phyloP scores from a whole-genome alignment of 2,797 vertebrate species.

The Apogon talboti region DNA sequence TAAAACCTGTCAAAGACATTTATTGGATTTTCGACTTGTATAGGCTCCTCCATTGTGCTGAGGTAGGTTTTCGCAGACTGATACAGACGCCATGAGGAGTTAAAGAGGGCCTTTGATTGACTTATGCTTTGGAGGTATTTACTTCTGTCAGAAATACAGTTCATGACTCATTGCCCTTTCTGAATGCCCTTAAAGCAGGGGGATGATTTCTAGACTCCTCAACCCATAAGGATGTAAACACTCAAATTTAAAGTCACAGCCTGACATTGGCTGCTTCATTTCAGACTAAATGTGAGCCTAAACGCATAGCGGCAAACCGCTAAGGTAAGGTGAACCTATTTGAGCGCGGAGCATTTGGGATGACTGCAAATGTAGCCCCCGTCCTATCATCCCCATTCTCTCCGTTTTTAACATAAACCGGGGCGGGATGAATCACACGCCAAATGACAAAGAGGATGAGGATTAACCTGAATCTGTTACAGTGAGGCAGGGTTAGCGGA shows the following conservation, averaged over 20 bases:
- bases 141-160: too few species aligned
- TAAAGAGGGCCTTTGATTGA: too few species aligned
- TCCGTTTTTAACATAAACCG: slow-evolving; percentile 33
- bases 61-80: too few species aligned
- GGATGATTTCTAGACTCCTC: neutral
- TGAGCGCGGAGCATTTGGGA: slow-evolving; percentile 9
- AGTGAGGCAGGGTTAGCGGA: slow-evolving; percentile 34
- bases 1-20: too few species aligned
- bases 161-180: too few species aligned
- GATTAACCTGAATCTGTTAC: slow-evolving; percentile 66
- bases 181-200: too few species aligned
- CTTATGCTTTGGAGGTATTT: too few species aligned
- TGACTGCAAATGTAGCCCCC: slow-evolving; percentile 1
- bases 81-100: too few species aligned
- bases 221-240: neutral
- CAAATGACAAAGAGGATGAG: slow-evolving; percentile 45
- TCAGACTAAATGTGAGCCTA: neutral
- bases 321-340: slow-evolving; percentile 10
- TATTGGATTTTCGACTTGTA: too few species aligned
- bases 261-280: neutral
- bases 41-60: too few species aligned
- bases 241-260: slow-evolving; percentile 1
- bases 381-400: slow-evolving; percentile 22
- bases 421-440: slow-evolving; percentile 23
- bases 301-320: neutral